Percentiles rank a stretch among this genome's conserved stretches.
phyloP scores from a whole-genome alignment of 2,113 vertebrate genomes.

The Scopus umbretta region DNA sequence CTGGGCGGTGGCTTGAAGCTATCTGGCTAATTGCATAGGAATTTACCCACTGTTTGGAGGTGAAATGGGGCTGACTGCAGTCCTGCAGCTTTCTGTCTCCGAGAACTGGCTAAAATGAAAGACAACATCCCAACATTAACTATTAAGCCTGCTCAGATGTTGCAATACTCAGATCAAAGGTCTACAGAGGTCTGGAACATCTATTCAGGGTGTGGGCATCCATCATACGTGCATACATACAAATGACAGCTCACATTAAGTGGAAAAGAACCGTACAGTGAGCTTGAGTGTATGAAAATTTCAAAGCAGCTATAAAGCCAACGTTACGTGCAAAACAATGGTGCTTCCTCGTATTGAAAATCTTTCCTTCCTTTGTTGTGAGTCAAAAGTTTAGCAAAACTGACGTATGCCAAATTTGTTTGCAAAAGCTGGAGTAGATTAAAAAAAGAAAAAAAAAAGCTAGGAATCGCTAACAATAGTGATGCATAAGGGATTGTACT shows the following conservation, averaged over 20 bases:
- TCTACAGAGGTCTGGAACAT: neutral
- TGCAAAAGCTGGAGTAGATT: neutral
- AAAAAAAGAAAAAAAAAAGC: neutral
- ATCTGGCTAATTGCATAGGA: neutral
- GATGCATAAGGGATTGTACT: neutral
- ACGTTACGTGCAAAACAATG: slow-evolving; percentile 35
- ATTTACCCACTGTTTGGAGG: neutral
- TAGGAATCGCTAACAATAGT: slow-evolving; percentile 6
- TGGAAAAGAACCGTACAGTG: neutral
- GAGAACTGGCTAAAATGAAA: neutral
- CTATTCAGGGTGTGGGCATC: neutral
- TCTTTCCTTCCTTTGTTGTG: slow-evolving; percentile 64
- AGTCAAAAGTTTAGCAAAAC: slow-evolving; percentile 44
- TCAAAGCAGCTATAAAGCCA: slow-evolving; percentile 31
- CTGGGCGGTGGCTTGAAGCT: neutral
- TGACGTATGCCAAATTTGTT: slow-evolving; percentile 10
- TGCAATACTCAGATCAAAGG: slow-evolving; percentile 44
- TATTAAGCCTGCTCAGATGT: slow-evolving; percentile 41
- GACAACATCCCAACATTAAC: slow-evolving; percentile 36
- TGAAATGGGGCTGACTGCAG: neutral
- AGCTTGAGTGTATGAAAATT: neutral
- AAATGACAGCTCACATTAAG: neutral
- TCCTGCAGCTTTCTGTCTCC: neutral
- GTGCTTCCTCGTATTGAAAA: slow-evolving; percentile 62
- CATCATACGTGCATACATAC: neutral